A percentile compares a stretch with the other conserved stretches of the same genome.
phyloP scores from a whole-genome alignment of 2,113 vertebrate genomes.

The Tragelaphus scriptus region DNA sequence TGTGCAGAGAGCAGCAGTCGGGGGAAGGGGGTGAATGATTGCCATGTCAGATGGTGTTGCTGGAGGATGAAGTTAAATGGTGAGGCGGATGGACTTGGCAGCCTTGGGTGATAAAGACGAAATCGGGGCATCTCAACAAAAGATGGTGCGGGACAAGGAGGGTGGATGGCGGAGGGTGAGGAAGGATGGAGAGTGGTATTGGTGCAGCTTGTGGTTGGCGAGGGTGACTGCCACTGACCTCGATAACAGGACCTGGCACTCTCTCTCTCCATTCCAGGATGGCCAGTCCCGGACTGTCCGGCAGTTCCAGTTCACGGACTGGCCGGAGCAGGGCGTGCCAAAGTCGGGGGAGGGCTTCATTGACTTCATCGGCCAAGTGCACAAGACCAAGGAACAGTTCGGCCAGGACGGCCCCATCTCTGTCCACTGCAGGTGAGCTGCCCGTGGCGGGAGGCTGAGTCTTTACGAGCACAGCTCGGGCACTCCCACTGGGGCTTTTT shows the following conservation, averaged over 20 bases:
- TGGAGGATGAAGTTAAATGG: background rate
- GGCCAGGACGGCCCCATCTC: conserved; percentile 98
- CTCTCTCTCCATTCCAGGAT: conserved; percentile 79
- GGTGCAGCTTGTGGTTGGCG: background rate
- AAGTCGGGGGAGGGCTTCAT: conserved; percentile 98
- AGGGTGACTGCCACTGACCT: background rate
- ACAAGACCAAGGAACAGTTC: conserved; percentile 99
- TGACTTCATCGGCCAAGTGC: conserved; percentile 97
- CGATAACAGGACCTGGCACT: fast-evolving
- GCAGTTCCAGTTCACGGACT: conserved; percentile 99
- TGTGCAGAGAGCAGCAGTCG: too few relatives aligned
- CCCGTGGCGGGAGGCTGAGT: background rate
- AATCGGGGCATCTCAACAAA: fast-evolving
- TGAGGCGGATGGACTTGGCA: background rate
- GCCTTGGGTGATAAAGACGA: background rate
- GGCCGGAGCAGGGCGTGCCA: conserved; percentile 97
- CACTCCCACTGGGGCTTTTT: fast-evolving
- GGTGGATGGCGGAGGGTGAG: background rate
- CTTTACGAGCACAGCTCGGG: background rate
- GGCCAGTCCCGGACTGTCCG: conserved; percentile 97
- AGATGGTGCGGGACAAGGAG: too few relatives aligned
- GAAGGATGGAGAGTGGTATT: fast-evolving
- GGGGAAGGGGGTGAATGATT: fast-evolving
- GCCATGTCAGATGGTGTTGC: fast-evolving
- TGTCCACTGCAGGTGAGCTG: conserved; percentile 95